These are phyloP conservation scores for Oncorhynchus mykiss DNA, from an alignment of 2,113 vertebrate species.

Conservation along the genomic window DNA sequence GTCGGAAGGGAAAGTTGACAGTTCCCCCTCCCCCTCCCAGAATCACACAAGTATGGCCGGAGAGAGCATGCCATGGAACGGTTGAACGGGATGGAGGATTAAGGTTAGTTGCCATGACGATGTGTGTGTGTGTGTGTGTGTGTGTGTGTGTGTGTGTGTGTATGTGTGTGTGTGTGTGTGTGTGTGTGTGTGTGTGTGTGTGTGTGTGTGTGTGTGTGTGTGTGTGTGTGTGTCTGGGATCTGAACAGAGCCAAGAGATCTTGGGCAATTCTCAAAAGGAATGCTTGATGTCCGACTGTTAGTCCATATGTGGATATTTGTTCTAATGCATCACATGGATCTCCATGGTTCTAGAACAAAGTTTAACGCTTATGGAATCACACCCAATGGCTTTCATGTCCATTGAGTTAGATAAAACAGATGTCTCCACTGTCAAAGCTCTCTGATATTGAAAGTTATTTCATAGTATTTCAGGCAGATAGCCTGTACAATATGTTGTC, in stretches of 20 bases:
- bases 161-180: too few relatives aligned
- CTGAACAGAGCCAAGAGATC: slow-evolving; percentile 3
- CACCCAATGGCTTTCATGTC: slow-evolving; percentile 47
- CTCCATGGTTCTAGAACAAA: slow-evolving; percentile 39
- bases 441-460: neutral
- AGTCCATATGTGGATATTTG: slow-evolving; percentile 42
- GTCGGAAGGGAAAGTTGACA: slow-evolving; percentile 60
- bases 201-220: too few relatives aligned
- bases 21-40: slow-evolving; percentile 16
- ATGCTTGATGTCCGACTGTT: slow-evolving; percentile 26
- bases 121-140: neutral
- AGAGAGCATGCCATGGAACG: slow-evolving; percentile 24
- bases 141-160: slow-evolving; percentile 15
- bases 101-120: slow-evolving; percentile 25
- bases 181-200: neutral
- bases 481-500: slow-evolving; percentile 17
- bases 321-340: slow-evolving; percentile 39
- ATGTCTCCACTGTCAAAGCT: neutral
- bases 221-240: too few relatives aligned
- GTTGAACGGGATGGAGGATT: slow-evolving; percentile 17
- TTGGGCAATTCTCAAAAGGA: slow-evolving; percentile 34
- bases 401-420: neutral
- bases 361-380: slow-evolving; percentile 30
- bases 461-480: slow-evolving; percentile 10
- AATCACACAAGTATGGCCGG: slow-evolving; percentile 6